phyloP scores from a whole-genome alignment of 2,888 invertebrate species.

The Oscheius sp. region DNA sequence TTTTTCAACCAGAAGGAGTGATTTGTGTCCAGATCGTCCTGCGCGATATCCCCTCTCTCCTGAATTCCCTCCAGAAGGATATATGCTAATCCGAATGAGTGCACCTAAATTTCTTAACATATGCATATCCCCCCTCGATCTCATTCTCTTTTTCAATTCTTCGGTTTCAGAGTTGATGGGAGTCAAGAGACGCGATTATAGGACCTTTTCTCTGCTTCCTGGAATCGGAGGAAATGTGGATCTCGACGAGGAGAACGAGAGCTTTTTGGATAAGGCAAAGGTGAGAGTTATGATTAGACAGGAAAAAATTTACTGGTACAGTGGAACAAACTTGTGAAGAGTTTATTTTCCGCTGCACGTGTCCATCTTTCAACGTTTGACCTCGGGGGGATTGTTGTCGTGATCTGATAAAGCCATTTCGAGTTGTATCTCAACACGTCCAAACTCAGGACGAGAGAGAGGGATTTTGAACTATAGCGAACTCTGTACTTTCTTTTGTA shows the following conservation, averaged over 20 bases:
- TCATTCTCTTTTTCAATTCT: background rate
- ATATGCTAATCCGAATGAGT: slow-evolving; percentile 3
- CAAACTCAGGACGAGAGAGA: too few species aligned
- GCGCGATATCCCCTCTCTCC: slow-evolving; percentile 10
- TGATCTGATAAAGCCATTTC: background rate
- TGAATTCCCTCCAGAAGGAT: background rate
- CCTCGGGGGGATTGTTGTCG: background rate
- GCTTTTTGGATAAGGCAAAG: slow-evolving; percentile 28
- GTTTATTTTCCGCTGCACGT: background rate
- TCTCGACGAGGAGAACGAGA: slow-evolving; percentile 17
- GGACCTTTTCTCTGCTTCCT: slow-evolving; percentile 32
- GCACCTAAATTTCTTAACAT: too few species aligned
- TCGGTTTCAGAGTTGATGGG: slow-evolving; percentile 6
- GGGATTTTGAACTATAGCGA: background rate
- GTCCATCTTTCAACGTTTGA: background rate
- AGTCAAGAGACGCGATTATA: slow-evolving; percentile 27
- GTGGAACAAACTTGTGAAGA: too few species aligned
- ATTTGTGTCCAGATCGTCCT: slow-evolving; percentile 26
- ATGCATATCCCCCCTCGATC: background rate
- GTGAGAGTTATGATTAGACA: background rate
- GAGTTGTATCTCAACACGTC: background rate
- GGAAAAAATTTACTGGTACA: too few species aligned
- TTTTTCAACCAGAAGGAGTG: slow-evolving; percentile 14
- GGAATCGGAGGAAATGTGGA: slow-evolving; percentile 7
- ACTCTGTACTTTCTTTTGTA: background rate